phyloP scores from a whole-genome alignment of 2,113 vertebrate genomes.

The Euleptes europaea region DNA sequence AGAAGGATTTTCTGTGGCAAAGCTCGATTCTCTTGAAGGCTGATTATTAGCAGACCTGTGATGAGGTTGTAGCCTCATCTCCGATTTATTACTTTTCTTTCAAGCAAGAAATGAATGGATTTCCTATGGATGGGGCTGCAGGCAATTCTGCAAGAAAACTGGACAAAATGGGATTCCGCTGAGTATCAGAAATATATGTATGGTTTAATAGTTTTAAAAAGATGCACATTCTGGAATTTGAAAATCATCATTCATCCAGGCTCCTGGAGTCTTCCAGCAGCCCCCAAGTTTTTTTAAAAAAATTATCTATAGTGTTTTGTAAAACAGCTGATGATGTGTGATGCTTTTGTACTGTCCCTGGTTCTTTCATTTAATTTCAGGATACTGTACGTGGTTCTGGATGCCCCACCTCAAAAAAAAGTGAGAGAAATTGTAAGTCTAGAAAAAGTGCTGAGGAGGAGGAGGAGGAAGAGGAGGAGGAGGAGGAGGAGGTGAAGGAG shows the following conservation, averaged over 20 bases:
- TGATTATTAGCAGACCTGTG: constrained; percentile 21
- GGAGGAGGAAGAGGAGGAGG: no score
- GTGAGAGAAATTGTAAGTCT: no score
- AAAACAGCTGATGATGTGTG: not conserved
- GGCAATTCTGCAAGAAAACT: constrained; percentile 12
- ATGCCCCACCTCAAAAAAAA: no score
- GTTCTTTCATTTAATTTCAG: no score
- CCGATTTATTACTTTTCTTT: constrained; percentile 6
- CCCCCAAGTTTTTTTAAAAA: no score
- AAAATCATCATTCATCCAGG: constrained; percentile 29
- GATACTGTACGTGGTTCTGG: no score
- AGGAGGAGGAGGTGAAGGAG: no score
- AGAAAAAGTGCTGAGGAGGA: no score
- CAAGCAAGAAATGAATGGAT: constrained; percentile 24
- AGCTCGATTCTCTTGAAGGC: not conserved
- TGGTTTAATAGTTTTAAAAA: constrained; percentile 21
- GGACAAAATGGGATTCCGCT: not conserved
- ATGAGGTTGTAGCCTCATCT: constrained; percentile 2
- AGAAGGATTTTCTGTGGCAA: not conserved
- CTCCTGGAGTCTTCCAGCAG: not conserved
- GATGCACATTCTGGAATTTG: not conserved
- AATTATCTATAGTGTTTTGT: not conserved
- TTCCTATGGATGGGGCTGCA: not conserved
- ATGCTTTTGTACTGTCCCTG: not conserved
- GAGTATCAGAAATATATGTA: constrained; percentile 12